Evolutionary conservation across 2,797 vertebrate genomes (phyloP).

Genomic region (Lithobates sylvaticus): DNA sequence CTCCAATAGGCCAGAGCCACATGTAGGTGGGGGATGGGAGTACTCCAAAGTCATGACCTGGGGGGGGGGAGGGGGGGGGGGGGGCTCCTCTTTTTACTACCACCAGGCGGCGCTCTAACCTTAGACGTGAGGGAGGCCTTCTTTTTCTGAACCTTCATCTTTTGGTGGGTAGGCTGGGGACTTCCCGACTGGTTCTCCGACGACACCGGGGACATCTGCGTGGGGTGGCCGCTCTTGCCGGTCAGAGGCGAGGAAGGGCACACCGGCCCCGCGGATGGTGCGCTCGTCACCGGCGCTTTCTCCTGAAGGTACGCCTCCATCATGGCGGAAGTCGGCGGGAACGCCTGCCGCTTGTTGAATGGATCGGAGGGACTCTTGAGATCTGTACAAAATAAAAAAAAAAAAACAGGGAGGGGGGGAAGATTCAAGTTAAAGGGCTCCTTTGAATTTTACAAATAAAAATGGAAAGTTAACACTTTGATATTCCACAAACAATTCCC

Average conservation of each 20-base stretch:
- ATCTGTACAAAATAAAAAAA: too few species aligned
- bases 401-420: too few species aligned
- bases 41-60: too few species aligned
- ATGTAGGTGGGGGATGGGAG: too few species aligned
- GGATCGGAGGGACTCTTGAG: slow-evolving; percentile 89
- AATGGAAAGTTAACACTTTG: too few species aligned
- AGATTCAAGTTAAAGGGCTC: too few species aligned
- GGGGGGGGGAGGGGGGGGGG: too few species aligned
- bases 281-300: slow-evolving; percentile 80
- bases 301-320: slow-evolving; percentile 97
- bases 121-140: slow-evolving; percentile 93
- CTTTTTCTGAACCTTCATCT: slow-evolving; percentile 96
- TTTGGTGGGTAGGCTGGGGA: slow-evolving; percentile 94
- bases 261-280: slow-evolving; percentile 76
- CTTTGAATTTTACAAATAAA: too few species aligned
- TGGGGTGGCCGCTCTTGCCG: slow-evolving; percentile 79
- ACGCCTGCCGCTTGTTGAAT: slow-evolving; percentile 93
- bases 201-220: slow-evolving; percentile 90
- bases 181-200: slow-evolving; percentile 92
- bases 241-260: slow-evolving; percentile 84
- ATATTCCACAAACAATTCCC: too few species aligned
- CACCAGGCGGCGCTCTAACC: slow-evolving; percentile 65
- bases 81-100: too few species aligned
- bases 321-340: slow-evolving; percentile 89
- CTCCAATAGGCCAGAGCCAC: too few species aligned